Evolutionary conservation across 92 coral and sea anemone genomes (phyloP), one percentile per base, ranked within the genome.

Genomic region (Anthopleura xanthogrammica): DNA sequence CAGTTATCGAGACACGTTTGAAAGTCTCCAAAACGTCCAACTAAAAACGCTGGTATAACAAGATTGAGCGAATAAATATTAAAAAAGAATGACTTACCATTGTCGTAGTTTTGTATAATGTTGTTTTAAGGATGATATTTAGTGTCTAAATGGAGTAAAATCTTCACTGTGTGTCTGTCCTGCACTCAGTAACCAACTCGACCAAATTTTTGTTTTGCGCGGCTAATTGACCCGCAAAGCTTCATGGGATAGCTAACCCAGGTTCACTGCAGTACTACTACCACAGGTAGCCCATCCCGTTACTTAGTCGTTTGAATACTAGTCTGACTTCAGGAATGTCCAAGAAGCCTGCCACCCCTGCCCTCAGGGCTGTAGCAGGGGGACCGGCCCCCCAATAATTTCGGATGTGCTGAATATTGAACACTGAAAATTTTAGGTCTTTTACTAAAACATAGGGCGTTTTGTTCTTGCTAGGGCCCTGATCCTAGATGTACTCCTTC

Each of bases 151-250:
- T 41, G 29, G 75, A 64, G 83, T 80, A 41, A 80, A 80, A 80
- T 42, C 7, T 17, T 41, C 3, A 29, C 74, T 40, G 23, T 72
- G 58, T 77, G 60, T 50, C 60, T 76, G 66, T 84, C 64, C 56
- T 84, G 71, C 24, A 0, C 43, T 46, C 75, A 43, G 43, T 81
- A 77, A 77, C 87, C 83, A 84, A 84, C 87, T 84, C 83, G 60
- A 90, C 46, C 83, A 83, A 72, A 78, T 83, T 90, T 54, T 68
- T 90, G 91, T 87, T 90, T 90, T 90, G 87, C 88, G 93, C 88
- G 93, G 93, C 81, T 85, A 87, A 86, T 86, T 23, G 76, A 55
- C 58, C 56, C 79, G 85, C 29, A 87, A 22, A 39, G 93, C 68
- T 87, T 87, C 77, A 75, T 90, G 93, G 93, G 86, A 60, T 75